Evolutionary conservation across 2,797 vertebrate species (phyloP).

Genomic region (Lepilemur septentrionalis): DNA sequence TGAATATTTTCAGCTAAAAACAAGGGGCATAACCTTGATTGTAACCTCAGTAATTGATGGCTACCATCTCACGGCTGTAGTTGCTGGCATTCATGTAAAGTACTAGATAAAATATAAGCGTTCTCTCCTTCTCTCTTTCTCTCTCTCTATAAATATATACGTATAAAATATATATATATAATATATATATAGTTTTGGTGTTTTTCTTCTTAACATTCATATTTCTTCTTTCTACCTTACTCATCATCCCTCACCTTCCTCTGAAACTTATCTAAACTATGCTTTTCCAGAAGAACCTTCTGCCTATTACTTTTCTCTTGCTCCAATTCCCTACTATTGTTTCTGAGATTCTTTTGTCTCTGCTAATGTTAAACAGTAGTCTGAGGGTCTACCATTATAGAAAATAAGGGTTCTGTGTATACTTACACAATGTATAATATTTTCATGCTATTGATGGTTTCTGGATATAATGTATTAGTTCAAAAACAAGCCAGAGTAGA

Average conservation of each 20-base stretch:
- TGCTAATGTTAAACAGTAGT: not conserved
- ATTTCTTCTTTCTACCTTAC: not conserved
- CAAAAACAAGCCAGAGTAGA: not conserved
- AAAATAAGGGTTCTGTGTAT: not conserved
- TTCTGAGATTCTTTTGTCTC: not conserved
- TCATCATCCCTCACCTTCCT: not conserved
- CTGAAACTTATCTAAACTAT: not conserved
- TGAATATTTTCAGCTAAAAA: not conserved
- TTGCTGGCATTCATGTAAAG: not conserved
- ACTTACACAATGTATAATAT: not conserved
- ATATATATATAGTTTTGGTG: not conserved
- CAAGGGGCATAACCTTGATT: not conserved
- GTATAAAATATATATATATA: not conserved
- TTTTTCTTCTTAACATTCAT: not conserved
- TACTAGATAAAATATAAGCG: not conserved
- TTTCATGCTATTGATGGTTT: not conserved
- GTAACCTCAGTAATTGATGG: not conserved
- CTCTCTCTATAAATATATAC: not conserved
- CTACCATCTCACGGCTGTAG: not conserved
- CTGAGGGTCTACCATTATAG: not conserved
- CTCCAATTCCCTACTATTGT: not conserved
- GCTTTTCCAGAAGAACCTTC: not conserved
- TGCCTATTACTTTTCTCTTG: not conserved
- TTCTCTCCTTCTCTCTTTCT: not conserved
- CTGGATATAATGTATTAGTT: not conserved